Conservation (phyloP, 2,888 invertebrate species). For the Myopa testacea region DNA sequence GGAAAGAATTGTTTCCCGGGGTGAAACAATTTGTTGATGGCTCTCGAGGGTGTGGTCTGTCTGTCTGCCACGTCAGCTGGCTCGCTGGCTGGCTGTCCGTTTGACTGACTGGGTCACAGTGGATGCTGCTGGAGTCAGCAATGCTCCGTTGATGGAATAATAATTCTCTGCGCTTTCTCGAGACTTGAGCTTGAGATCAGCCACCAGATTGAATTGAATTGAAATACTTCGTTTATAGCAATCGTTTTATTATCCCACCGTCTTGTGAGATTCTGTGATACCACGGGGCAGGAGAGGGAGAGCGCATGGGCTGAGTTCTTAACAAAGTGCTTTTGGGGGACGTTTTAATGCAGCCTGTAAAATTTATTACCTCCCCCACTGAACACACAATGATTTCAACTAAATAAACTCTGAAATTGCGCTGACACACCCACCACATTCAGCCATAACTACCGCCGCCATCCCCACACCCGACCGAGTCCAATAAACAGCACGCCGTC, state of each 20-base stretch:
- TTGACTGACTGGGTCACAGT: not conserved
- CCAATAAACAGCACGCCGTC: too few relatives aligned
- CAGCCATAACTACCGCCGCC: constrained; percentile 11
- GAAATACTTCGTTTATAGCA: constrained; percentile 63
- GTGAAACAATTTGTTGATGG: constrained; percentile 60
- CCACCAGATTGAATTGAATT: constrained; percentile 57
- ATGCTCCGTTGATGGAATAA: constrained; percentile 58
- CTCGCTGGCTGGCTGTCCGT: not conserved
- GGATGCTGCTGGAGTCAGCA: not conserved
- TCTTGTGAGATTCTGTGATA: not conserved
- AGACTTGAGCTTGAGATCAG: not conserved
- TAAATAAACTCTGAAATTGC: constrained; percentile 45
- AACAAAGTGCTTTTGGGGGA: not conserved
- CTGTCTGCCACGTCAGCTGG: not conserved
- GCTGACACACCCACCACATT: constrained; percentile 38
- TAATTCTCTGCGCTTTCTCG: constrained; percentile 48
- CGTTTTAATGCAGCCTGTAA: constrained; percentile 39
- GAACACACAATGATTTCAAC: constrained; percentile 36
- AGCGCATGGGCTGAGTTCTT: not conserved
- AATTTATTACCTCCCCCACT: constrained; percentile 59
- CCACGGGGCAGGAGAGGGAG: not conserved
- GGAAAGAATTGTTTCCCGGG: not conserved
- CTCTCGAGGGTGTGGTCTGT: constrained; percentile 58
- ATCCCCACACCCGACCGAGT: not conserved
- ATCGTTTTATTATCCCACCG: constrained; percentile 62